phyloP scores from a whole-genome alignment of 2,797 vertebrate species.

The Streptopelia turtur region DNA sequence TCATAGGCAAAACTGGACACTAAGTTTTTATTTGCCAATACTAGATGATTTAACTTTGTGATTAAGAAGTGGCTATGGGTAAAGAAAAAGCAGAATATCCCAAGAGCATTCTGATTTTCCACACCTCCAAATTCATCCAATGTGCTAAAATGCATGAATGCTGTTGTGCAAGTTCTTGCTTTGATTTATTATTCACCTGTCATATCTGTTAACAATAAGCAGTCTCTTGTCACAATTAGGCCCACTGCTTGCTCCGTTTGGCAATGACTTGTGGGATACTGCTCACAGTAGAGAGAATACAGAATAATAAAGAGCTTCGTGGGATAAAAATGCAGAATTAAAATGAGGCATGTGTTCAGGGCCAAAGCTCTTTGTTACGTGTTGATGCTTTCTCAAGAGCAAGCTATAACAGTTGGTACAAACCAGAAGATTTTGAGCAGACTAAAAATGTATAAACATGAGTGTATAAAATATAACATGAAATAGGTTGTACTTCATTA shows the following conservation, averaged over 20 bases:
- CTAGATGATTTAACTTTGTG: neutral
- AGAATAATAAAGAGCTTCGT: neutral
- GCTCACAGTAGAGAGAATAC: neutral
- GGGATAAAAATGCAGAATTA: neutral
- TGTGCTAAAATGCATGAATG: neutral
- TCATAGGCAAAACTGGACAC: neutral
- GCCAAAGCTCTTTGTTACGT: neutral
- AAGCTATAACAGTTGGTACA: neutral
- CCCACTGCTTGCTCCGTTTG: neutral
- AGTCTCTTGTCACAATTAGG: conserved; percentile 1
- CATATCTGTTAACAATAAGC: conserved; percentile 41
- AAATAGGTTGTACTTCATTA: neutral
- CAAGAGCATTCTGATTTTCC: neutral
- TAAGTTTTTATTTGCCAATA: neutral
- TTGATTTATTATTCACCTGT: conserved; percentile 58
- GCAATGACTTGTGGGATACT: conserved; percentile 22
- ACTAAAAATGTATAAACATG: neutral
- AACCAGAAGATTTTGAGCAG: neutral
- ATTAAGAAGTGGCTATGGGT: neutral
- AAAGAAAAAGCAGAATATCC: neutral
- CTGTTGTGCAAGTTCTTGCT: conserved; percentile 33
- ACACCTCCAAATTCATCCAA: neutral
- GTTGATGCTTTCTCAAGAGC: conserved; percentile 11
- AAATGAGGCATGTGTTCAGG: neutral
- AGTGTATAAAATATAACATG: neutral